Evolutionary conservation across 2,797 vertebrate species (phyloP).

Genomic region (Gambelia wislizenii): DNA sequence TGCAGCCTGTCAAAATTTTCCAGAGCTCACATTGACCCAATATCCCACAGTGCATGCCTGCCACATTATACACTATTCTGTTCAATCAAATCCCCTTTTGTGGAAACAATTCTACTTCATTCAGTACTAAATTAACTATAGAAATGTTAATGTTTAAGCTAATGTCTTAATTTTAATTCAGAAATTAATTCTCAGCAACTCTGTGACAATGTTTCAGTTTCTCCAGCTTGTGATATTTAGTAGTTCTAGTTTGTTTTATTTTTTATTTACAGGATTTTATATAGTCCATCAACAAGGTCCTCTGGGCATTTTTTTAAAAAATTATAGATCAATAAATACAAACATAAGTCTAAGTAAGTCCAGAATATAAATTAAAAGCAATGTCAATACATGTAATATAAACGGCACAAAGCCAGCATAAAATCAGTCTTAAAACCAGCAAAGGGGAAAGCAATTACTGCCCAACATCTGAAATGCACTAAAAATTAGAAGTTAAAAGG

Average conservation of each 20-base stretch:
- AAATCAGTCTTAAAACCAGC: not conserved
- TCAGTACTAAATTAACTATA: conserved; percentile 11
- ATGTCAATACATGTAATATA: not conserved
- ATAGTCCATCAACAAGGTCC: not conserved
- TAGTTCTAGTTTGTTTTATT: not conserved
- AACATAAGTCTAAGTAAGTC: not conserved
- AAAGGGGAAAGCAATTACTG: not conserved
- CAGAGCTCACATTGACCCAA: too few species aligned
- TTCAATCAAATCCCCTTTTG: conserved; percentile 3
- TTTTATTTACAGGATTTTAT: not conserved
- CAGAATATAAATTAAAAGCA: not conserved
- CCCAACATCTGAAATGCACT: not conserved
- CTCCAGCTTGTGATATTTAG: not conserved
- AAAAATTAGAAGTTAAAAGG: not conserved
- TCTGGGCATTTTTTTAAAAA: not conserved
- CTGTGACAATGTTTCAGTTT: not conserved
- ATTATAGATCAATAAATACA: not conserved
- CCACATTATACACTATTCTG: not conserved
- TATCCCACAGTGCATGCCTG: too few species aligned
- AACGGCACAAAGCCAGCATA: not conserved
- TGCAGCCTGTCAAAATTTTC: too few species aligned
- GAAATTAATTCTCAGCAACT: not conserved
- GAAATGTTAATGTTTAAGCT: not conserved
- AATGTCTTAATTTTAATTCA: too few species aligned
- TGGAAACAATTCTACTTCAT: not conserved